Evolutionary conservation across 2,113 vertebrate species (phyloP).

Genomic region (Oncorhynchus nerka): DNA sequence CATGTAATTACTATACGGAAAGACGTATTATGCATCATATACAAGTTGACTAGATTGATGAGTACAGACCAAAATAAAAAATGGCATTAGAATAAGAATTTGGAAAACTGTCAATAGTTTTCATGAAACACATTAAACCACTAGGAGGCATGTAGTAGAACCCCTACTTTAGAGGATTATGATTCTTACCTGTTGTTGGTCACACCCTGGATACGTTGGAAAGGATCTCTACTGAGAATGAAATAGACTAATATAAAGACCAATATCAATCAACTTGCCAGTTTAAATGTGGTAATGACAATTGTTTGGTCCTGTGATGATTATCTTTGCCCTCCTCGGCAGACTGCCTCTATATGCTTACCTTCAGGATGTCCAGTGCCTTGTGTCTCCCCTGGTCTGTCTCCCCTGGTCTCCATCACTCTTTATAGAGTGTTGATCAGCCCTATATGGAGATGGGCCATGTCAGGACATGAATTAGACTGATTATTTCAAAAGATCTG

Average conservation of each 20-base stretch:
- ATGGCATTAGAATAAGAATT: background rate
- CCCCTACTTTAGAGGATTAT: background rate
- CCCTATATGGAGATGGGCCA: background rate
- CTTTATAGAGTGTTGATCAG: slow-evolving; percentile 1
- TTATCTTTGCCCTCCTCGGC: background rate
- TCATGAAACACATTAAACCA: background rate
- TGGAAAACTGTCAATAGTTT: background rate
- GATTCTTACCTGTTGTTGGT: slow-evolving; percentile 2
- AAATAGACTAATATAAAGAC: background rate
- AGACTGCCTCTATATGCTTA: background rate
- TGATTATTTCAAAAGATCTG: too few species aligned
- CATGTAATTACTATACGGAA: too few species aligned
- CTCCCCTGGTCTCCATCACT: background rate
- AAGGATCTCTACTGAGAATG: background rate
- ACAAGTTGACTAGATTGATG: too few species aligned
- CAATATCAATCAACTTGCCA: background rate
- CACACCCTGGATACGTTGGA: background rate
- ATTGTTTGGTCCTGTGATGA: background rate
- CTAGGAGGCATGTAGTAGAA: background rate
- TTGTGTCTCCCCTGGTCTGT: background rate
- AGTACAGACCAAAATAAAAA: too few species aligned
- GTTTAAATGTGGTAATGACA: background rate
- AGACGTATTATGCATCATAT: too few species aligned
- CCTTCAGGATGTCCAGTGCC: background rate
- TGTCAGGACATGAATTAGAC: background rate